Evolutionary conservation across 1,140 invertebrate species (phyloP).

Genomic region (Tyrophagus putrescentiae): DNA sequence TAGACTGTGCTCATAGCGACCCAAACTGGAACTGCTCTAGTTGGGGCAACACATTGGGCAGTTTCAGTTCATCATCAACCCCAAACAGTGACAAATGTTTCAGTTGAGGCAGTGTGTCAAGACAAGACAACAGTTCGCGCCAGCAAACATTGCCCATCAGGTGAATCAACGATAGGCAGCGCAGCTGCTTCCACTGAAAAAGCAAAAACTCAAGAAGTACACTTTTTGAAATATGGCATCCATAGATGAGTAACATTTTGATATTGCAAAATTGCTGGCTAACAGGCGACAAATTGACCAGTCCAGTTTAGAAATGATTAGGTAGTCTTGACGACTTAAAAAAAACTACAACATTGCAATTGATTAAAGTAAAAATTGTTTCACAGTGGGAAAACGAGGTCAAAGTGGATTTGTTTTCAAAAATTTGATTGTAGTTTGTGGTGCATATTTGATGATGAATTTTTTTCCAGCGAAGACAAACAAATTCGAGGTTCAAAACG

Average conservation of each 20-base stretch:
- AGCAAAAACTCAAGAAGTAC: background rate
- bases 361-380: background rate
- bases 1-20: background rate
- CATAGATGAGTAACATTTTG: background rate
- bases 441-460: background rate
- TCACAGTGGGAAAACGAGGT: background rate
- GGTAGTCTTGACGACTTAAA: background rate
- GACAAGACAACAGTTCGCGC: background rate
- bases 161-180: background rate
- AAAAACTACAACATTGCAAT: background rate
- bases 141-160: background rate
- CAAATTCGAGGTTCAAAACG: background rate
- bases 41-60: background rate
- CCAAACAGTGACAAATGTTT: background rate
- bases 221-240: background rate
- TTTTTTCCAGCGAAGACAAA: constrained; percentile 1
- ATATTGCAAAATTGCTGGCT: background rate
- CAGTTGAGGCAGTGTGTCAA: background rate
- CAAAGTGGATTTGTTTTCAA: background rate
- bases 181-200: background rate
- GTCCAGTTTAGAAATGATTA: background rate
- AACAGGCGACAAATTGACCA: background rate
- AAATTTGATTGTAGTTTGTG: constrained; percentile 9
- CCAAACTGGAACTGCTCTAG: background rate
- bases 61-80: background rate